These are phyloP conservation scores for Pseudococcus longispinus DNA, from an alignment of 2,888 invertebrate species.

Conservation along the genomic window DNA sequence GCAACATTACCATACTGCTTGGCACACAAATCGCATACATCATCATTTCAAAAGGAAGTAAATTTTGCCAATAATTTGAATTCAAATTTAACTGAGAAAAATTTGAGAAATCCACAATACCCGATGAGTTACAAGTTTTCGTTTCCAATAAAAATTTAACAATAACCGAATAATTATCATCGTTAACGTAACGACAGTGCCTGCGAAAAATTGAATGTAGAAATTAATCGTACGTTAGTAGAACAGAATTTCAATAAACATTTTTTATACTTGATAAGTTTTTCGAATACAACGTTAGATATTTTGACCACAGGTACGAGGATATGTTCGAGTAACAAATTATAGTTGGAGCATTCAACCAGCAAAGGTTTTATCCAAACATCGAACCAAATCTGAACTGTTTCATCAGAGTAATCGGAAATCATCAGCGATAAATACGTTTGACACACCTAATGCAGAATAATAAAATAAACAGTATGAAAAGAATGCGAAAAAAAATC, in stretches of 20 bases:
- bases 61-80: slow-evolving; percentile 25
- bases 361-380: slow-evolving; percentile 65
- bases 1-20: slow-evolving; percentile 69
- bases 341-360: slow-evolving; percentile 49
- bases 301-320: slow-evolving; percentile 63
- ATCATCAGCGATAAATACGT: slow-evolving; percentile 68
- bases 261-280: slow-evolving; percentile 59
- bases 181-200: neutral
- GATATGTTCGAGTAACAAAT: slow-evolving; percentile 61
- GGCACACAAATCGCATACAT: slow-evolving; percentile 68
- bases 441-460: slow-evolving; percentile 65
- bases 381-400: slow-evolving; percentile 64
- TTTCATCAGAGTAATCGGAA: slow-evolving; percentile 63
- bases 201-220: neutral
- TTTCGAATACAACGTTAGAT: slow-evolving; percentile 62
- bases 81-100: neutral
- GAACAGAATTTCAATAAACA: neutral
- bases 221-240: neutral
- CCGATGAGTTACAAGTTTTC: neutral
- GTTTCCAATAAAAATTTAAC: slow-evolving; percentile 20
- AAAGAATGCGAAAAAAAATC: neutral
- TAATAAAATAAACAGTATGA: slow-evolving; percentile 49
- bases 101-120: neutral
- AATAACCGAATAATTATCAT: neutral
- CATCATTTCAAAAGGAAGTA: slow-evolving; percentile 66